Conservation (phyloP, 2,888 invertebrate species). For the Plemyria rubiginata region DNA sequence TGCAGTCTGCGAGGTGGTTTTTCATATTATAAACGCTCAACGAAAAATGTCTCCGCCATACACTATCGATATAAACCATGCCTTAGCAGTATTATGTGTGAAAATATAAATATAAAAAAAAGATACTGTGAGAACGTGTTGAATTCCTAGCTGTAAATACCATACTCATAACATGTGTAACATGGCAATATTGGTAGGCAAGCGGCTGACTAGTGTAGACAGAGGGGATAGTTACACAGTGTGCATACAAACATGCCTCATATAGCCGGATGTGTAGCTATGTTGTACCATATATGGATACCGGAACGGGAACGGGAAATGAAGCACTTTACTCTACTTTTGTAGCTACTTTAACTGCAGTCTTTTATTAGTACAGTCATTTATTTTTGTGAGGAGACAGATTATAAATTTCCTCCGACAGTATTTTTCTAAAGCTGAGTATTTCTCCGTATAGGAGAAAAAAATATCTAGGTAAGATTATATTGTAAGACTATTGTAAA, state of each 20-base stretch:
- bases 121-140: neutral
- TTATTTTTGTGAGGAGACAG: neutral
- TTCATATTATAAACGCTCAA: too few relatives aligned
- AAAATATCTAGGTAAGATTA: too few relatives aligned
- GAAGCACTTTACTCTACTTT: conserved; percentile 24
- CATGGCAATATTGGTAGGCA: conserved; percentile 1
- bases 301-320: conserved; percentile 15
- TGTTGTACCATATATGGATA: conserved; percentile 18
- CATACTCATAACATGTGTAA: neutral
- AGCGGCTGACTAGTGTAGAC: conserved; percentile 5
- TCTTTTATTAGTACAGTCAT: conserved; percentile 2
- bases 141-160: neutral
- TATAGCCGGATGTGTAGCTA: conserved; percentile 4
- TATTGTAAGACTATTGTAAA: too few relatives aligned
- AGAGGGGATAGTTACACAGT: conserved; percentile 3
- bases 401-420: neutral
- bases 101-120: too few relatives aligned
- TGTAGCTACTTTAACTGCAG: conserved; percentile 14
- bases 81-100: neutral
- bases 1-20: too few relatives aligned
- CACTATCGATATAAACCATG: too few relatives aligned
- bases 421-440: neutral
- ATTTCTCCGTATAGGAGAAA: neutral
- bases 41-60: too few relatives aligned
- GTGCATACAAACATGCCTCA: conserved; percentile 18